A percentile compares a stretch with the other conserved stretches of the same genome.
phyloP scores from a whole-genome alignment of 2,888 invertebrate genomes.

The Palloptera scutellata region DNA sequence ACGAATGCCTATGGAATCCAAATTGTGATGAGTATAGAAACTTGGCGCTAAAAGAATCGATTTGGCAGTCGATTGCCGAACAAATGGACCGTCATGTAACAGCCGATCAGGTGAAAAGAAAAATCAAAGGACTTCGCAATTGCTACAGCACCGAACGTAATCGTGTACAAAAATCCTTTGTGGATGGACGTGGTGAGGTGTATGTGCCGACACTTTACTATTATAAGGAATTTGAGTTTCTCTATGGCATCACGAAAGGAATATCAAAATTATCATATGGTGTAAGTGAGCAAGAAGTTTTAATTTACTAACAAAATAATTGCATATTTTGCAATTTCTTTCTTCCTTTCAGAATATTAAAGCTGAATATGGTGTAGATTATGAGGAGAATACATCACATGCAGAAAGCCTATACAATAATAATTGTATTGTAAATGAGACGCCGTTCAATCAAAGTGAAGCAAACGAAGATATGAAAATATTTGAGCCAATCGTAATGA shows the following conservation, averaged over 20 bases:
- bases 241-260: slow-evolving; percentile 16
- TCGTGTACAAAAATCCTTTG: slow-evolving; percentile 22
- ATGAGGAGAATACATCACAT: slow-evolving; percentile 14
- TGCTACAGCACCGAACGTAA: slow-evolving; percentile 24
- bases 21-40: slow-evolving; percentile 21
- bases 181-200: slow-evolving; percentile 23
- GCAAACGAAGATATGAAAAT: slow-evolving; percentile 23
- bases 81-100: slow-evolving; percentile 19
- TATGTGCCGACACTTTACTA: slow-evolving; percentile 25
- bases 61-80: slow-evolving; percentile 23
- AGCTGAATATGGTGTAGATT: slow-evolving; percentile 16
- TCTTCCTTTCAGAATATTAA: slow-evolving; percentile 14
- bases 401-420: slow-evolving; percentile 21
- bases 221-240: slow-evolving; percentile 26
- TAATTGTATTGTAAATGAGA: slow-evolving; percentile 10
- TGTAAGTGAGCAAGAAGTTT: background rate
- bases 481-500: slow-evolving; percentile 19
- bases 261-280: slow-evolving; percentile 7
- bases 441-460: slow-evolving; percentile 9
- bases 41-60: slow-evolving; percentile 14
- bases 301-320: background rate
- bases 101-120: slow-evolving; percentile 23
- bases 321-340: background rate
- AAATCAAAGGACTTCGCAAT: slow-evolving; percentile 24
- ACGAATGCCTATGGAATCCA: slow-evolving; percentile 27